phyloP scores from a whole-genome alignment of 1,140 invertebrate species.

The Drosophila carrolli region DNA sequence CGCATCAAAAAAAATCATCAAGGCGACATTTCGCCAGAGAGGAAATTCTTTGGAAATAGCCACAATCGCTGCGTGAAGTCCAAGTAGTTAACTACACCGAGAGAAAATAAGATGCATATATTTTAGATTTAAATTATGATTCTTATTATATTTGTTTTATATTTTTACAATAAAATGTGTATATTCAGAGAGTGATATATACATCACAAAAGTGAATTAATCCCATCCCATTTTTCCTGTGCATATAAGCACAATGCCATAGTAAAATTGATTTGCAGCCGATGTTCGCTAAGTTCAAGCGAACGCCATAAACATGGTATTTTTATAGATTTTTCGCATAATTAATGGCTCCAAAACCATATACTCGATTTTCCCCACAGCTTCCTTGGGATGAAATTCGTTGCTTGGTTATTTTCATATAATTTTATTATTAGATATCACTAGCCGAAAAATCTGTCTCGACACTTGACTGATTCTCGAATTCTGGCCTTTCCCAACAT shows the following conservation, averaged over 20 bases:
- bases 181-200: not conserved
- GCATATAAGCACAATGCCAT: slow-evolving; percentile 10
- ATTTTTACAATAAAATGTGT: not conserved
- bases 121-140: no score
- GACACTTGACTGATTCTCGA: slow-evolving; percentile 38
- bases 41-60: slow-evolving; percentile 22
- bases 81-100: not conserved
- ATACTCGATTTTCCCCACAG: not conserved
- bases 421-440: slow-evolving; percentile 51
- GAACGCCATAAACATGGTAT: slow-evolving; percentile 5
- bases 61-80: not conserved
- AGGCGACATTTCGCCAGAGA: slow-evolving; percentile 29
- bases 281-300: not conserved
- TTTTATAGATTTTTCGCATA: slow-evolving; percentile 10
- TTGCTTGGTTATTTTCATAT: slow-evolving; percentile 21
- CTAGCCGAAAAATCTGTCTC: slow-evolving; percentile 30
- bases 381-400: not conserved
- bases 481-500: slow-evolving; percentile 73
- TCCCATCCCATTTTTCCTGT: not conserved
- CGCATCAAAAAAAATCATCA: slow-evolving; percentile 36
- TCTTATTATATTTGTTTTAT: not conserved
- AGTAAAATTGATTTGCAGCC: slow-evolving; percentile 30
- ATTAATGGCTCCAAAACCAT: not conserved
- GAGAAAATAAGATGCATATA: not conserved
- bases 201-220: not conserved